Conservation (phyloP, 2,888 invertebrate species). For the Limnephilus marmoratus region DNA sequence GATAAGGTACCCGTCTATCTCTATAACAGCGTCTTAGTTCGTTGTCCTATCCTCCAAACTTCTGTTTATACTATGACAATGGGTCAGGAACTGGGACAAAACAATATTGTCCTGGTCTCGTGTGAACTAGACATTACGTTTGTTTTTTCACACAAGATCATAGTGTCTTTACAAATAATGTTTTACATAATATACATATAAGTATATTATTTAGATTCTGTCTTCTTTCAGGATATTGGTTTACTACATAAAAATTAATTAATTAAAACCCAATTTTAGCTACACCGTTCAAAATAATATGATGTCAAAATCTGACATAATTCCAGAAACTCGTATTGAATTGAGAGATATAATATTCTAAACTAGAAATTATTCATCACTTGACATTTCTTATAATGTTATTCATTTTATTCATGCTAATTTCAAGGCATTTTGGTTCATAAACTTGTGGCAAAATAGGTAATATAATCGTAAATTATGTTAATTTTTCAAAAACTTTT, state of each 20-base stretch:
- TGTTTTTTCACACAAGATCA: neutral
- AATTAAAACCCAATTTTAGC: neutral
- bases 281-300: neutral
- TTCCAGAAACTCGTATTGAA: neutral
- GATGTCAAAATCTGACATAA: neutral
- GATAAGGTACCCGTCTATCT: too few species aligned
- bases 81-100: too few species aligned
- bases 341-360: neutral
- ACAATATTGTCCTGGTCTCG: too few species aligned
- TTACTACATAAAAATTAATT: neutral
- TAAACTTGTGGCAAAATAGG: neutral
- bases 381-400: conserved; percentile 22
- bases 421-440: conserved; percentile 11
- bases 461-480: neutral
- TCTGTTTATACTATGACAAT: too few species aligned
- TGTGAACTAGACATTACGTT: too few species aligned
- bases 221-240: neutral
- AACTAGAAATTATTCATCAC: conserved; percentile 14
- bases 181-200: neutral
- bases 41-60: too few species aligned
- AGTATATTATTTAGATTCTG: neutral
- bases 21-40: too few species aligned
- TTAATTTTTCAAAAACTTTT: neutral
- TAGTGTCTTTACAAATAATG: neutral
- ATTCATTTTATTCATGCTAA: neutral